These are phyloP conservation scores for Acrocephalus arundinaceus DNA, from an alignment of 2,113 vertebrate genomes.

Conservation along the genomic window DNA sequence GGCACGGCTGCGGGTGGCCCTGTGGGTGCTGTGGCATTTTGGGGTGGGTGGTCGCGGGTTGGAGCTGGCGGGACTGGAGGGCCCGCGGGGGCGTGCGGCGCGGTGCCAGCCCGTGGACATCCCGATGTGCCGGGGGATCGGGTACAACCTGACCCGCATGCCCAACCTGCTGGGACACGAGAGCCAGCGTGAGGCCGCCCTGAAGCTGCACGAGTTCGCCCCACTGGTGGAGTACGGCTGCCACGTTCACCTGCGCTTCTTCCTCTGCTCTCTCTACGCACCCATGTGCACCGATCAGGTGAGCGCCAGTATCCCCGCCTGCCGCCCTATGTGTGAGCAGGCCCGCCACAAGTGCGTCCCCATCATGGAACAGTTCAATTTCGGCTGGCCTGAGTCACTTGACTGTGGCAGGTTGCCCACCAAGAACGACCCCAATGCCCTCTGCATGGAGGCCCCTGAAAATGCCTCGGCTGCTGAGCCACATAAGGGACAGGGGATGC, in stretches of 20 bases:
- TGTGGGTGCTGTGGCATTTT: constrained; percentile 79
- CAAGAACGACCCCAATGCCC: constrained; percentile 91
- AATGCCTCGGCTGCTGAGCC: constrained; percentile 84
- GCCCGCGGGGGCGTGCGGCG: constrained; percentile 86
- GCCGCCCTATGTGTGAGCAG: constrained; percentile 98
- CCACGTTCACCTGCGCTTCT: constrained; percentile 94
- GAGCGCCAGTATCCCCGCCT: constrained; percentile 95
- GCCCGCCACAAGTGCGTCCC: constrained; percentile 91
- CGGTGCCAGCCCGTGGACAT: constrained; percentile 92
- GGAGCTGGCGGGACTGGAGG: constrained; percentile 88
- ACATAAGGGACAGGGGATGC: constrained; percentile 87
- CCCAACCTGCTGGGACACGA: constrained; percentile 96
- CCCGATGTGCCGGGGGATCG: constrained; percentile 96
- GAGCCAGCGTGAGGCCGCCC: constrained; percentile 89
- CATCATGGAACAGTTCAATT: constrained; percentile 97
- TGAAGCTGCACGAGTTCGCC: constrained; percentile 93
- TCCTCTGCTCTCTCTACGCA: constrained; percentile 96
- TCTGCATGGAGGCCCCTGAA: constrained; percentile 98
- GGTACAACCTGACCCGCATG: constrained; percentile 98
- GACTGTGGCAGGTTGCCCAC: constrained; percentile 92
- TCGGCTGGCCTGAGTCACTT: constrained; percentile 94
- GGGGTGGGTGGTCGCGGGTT: constrained; percentile 77
- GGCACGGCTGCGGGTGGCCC: constrained; percentile 17
- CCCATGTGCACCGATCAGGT: constrained; percentile 99
- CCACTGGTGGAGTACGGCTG: constrained; percentile 95